Base-by-base conservation (phyloP, 2,888 invertebrate species). In the Andrena fulva region DNA sequence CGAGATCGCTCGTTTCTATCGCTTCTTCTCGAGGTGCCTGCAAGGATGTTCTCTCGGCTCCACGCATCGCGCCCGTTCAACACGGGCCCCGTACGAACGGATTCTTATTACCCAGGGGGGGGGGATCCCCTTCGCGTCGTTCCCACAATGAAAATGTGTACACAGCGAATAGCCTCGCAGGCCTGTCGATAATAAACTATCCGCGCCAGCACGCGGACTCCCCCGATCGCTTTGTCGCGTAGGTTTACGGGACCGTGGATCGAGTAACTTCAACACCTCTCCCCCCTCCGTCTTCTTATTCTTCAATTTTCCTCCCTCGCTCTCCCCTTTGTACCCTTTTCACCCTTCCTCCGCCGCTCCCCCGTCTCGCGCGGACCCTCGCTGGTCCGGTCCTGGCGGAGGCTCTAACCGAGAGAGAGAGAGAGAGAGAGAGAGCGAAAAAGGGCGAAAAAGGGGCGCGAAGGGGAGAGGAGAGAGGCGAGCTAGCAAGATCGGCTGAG, bases 401-500 rank as follows among this genome's bases (percentile, higher is more conserved):
- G 80, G 54, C 31, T 54, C 62, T 56, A 6, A 50, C 8, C 27
- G 10, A 29, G 16, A 52, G 52, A 54, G 48, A 20, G 20, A 20
- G 20, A 52, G 52, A 54, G 48, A 54, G 48, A 20, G 20, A 20
- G 20, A 52, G 52, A 54, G 48, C n/a, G 20, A 27, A 20, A 62
- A 35, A 50, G 29, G 48, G 66, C 48, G 35, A 56, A 54, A 29
- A 35, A 42, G 42, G 63, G n/a, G 8, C 16, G 4, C n/a, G 7
- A 29, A 24, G 52, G 73, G 66, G 82, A 77, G 67, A 80, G 74
- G 33, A 56, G 35, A 73, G 72, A 59, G 78, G 16, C 70, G 52
- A 79, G 74, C 62, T 79, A 74, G 82, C 74, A 60, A 87, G 89
- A 91, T 90, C 91, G 89, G 80, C 87, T 87, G 90, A 90, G 88